Conservation (phyloP, 2,113 vertebrate genomes). For the Emberiza fucata region DNA sequence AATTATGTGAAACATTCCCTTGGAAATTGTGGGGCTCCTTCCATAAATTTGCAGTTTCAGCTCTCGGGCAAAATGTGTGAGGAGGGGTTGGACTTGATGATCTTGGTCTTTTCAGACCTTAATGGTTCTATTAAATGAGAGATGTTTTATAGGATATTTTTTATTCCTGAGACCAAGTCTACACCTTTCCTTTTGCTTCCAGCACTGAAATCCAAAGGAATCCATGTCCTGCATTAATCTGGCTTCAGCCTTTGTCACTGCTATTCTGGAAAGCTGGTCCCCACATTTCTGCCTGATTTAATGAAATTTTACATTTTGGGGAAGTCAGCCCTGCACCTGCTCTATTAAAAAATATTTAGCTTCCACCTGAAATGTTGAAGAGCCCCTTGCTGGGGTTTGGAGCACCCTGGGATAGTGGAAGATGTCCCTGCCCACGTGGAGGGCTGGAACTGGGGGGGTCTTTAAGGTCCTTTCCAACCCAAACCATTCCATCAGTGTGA, state of each 20-base stretch:
- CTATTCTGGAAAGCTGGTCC: neutral
- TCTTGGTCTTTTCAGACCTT: neutral
- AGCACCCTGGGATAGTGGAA: neutral
- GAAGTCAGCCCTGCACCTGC: neutral
- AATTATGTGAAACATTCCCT: neutral
- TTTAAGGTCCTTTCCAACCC: neutral
- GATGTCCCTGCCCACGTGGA: neutral
- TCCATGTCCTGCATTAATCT: rapidly evolving
- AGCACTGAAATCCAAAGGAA: neutral
- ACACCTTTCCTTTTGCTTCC: neutral
- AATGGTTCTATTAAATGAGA: neutral
- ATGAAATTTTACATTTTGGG: neutral
- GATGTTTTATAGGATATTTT: neutral
- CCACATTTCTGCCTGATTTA: neutral
- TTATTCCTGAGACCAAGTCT: neutral
- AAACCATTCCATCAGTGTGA: neutral
- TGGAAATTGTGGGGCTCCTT: neutral
- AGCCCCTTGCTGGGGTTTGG: neutral
- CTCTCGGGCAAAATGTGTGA: neutral
- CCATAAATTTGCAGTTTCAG: neutral
- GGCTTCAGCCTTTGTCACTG: neutral
- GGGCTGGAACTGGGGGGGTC: neutral
- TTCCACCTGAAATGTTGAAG: neutral
- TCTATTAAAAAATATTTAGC: neutral
- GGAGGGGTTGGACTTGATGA: neutral